Conservation (phyloP, 2,888 invertebrate species). For the Ophonus ardosiacus region DNA sequence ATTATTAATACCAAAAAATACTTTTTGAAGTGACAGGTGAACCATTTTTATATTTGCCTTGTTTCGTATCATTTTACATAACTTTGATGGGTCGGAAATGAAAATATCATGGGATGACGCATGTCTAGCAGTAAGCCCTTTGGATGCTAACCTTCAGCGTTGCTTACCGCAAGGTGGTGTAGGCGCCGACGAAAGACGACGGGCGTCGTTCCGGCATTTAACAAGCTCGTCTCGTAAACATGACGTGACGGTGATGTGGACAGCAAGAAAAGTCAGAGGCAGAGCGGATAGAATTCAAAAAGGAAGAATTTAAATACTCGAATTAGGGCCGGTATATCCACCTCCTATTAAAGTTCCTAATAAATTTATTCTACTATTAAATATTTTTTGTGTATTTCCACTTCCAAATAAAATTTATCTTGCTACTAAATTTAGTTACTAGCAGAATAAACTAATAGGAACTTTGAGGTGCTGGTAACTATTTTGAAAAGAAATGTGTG, state of each 20-base stretch:
- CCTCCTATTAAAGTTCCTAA: no score
- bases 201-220: slow-evolving; percentile 15
- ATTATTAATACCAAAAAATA: no score
- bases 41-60: neutral
- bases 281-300: neutral
- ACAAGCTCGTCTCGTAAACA: slow-evolving; percentile 15
- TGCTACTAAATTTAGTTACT: no score
- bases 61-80: slow-evolving; percentile 11
- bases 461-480: no score
- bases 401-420: no score
- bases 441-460: no score
- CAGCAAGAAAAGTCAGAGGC: neutral
- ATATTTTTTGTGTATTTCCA: no score
- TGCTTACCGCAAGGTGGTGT: no score
- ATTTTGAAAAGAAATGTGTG: no score
- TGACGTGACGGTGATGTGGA: neutral
- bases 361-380: no score
- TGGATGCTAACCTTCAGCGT: neutral
- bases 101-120: slow-evolving; percentile 16
- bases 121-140: neutral
- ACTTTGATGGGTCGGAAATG: neutral
- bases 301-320: no score
- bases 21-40: neutral
- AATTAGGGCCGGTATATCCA: no score
- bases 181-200: neutral